These are phyloP conservation scores for Actinemys pallida DNA, from an alignment of 2,113 vertebrate genomes.

Conservation along the genomic window DNA sequence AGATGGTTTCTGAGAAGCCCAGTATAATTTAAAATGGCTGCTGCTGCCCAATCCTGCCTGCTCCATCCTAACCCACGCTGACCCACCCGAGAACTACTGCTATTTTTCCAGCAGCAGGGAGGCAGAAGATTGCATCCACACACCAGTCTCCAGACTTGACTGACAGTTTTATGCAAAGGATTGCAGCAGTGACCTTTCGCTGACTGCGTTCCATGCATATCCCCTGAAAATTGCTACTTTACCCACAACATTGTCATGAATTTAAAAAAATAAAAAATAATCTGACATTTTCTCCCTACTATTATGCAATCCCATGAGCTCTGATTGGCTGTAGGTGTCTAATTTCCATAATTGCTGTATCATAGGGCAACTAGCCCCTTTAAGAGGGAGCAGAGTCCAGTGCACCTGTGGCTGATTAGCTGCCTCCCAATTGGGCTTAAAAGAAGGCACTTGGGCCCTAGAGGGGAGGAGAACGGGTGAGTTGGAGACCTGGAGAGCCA, in stretches of 20 bases:
- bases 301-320: background rate
- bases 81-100: background rate
- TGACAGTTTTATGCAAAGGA: background rate
- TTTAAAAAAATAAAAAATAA: background rate
- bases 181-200: background rate
- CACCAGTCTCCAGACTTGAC: background rate
- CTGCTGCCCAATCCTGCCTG: background rate
- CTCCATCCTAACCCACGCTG: background rate
- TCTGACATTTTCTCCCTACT: background rate
- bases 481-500: background rate
- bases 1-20: background rate
- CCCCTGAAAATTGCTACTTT: background rate
- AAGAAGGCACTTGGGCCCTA: background rate
- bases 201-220: background rate
- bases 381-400: too few species aligned
- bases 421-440: background rate
- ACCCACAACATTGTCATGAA: background rate
- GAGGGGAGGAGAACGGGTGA: background rate
- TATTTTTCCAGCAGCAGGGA: background rate
- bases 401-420: too few species aligned
- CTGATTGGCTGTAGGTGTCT: background rate
- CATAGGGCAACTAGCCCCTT: too few species aligned
- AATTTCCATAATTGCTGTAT: background rate
- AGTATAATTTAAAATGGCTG: background rate
- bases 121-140: background rate